Evolutionary conservation across 2,113 vertebrate genomes (phyloP), one percentile per base, ranked within the genome.

Genomic region (Xenus cinereus): DNA sequence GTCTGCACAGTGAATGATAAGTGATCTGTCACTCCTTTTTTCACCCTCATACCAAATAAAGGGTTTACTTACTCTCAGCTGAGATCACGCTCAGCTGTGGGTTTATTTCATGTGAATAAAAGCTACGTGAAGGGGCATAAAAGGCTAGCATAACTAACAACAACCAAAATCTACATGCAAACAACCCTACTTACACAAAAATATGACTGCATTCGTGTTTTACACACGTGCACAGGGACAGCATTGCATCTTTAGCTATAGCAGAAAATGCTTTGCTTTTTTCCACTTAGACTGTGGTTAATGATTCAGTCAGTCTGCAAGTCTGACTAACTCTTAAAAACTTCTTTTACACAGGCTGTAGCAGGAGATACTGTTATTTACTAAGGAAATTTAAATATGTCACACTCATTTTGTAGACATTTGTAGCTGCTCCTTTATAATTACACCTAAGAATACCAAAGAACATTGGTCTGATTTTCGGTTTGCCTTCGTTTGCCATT

Each of bases 11-110:
- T 2, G 17, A 93, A 85, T 93, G 79, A 37, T 90, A 89, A 93
- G 74, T 90, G 53, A 88, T 94, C 32, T 93, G 45, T 93, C 67
- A 67, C 41, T 77, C 33, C 24, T 53, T 93, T 89, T 87, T 91
- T 72, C 63, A 83, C 11, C 26, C 74, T 83, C 33, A 71, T 74
- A 46, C 15, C 59, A 89, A 84, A 93, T 89, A 62, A 93, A 66
- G 27, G 57, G 48, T 92, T 85, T 53, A 28, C 16, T 66, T 88
- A 51, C 43, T 93, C 39, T 92, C 23, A 83, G 41, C 41, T 87
- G 82, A 62, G 53, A 79, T 85, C 41, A 63, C 76, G 15, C n/a
- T 43, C 17, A 90, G 54, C 7, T 14, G n/a, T 16, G 20, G 26
- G 26, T 69, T 93, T 87, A 87, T 90, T 90, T 77, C 12, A 20